Conservation (phyloP, 1,140 invertebrate genomes). For the Zaprionus lachaisei region DNA sequence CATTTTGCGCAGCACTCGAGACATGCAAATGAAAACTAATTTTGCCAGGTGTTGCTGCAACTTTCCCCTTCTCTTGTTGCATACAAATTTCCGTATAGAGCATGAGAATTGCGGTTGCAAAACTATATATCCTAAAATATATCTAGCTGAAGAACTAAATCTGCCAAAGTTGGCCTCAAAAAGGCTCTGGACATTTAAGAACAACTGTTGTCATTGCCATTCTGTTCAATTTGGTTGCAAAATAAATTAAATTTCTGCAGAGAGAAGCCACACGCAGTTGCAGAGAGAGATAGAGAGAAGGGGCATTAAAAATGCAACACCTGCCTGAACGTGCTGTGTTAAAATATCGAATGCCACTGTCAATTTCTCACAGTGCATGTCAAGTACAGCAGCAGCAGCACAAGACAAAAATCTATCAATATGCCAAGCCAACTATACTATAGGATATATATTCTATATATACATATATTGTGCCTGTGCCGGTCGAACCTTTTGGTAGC, state of each 20-base stretch:
- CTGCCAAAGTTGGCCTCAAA: constrained; percentile 46
- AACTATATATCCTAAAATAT: constrained; percentile 6
- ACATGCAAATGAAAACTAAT: constrained; percentile 42
- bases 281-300: constrained; percentile 52
- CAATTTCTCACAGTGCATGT: constrained; percentile 72
- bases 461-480: background rate
- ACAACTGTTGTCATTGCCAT: constrained; percentile 47
- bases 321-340: constrained; percentile 20
- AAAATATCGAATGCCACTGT: constrained; percentile 67
- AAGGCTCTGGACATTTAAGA: constrained; percentile 50
- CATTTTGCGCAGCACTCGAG: constrained; percentile 42
- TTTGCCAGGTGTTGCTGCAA: constrained; percentile 21
- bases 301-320: constrained; percentile 42
- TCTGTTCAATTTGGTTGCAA: constrained; percentile 69
- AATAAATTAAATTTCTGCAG: constrained; percentile 72
- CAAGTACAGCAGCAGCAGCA: constrained; percentile 20
- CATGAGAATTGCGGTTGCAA: constrained; percentile 10
- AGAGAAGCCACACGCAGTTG: constrained; percentile 50
- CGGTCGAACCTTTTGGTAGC: constrained; percentile 15
- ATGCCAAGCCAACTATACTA: background rate
- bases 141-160: background rate
- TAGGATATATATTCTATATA: background rate
- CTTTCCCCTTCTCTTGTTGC: constrained; percentile 21
- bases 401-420: constrained; percentile 62
- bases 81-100: background rate